A percentile compares a stretch with the other conserved stretches of the same genome.
Conservation (phyloP, 2,113 vertebrate species). For the Morone chrysops region DNA sequence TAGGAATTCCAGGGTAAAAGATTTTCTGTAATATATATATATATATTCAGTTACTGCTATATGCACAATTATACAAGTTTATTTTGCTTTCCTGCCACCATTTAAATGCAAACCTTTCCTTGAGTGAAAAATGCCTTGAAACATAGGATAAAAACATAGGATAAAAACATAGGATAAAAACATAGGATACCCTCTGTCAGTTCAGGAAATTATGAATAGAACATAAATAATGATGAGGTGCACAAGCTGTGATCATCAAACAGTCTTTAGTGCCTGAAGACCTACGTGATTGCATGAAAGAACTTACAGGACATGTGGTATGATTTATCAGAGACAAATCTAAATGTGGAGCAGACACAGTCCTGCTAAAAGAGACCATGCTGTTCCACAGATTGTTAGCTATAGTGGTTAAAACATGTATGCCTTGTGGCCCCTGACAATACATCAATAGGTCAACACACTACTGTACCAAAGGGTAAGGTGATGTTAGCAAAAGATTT, state of each 20-base stretch:
- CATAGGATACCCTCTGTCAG: neutral
- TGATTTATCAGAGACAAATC: constrained; percentile 1
- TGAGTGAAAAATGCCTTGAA: neutral
- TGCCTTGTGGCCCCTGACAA: neutral
- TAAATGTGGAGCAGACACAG: constrained; percentile 4
- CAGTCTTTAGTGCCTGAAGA: neutral
- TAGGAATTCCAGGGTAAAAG: too few relatives aligned
- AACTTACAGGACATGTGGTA: neutral
- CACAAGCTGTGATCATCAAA: neutral
- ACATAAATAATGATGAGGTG: neutral
- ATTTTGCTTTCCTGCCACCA: neutral
- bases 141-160: too few relatives aligned
- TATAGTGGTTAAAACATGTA: neutral
- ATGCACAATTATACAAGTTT: neutral
- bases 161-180: too few relatives aligned
- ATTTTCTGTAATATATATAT: too few relatives aligned
- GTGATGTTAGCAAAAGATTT: constrained; percentile 38
- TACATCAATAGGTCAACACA: neutral
- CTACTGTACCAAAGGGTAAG: constrained; percentile 9
- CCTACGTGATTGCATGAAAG: neutral
- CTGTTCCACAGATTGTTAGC: constrained; percentile 5
- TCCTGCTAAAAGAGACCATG: neutral
- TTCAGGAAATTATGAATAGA: constrained; percentile 1
- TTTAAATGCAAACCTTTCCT: neutral
- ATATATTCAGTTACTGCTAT: too few relatives aligned